Conservation (phyloP, 2,113 vertebrate genomes). For the Pitta sordida region DNA sequence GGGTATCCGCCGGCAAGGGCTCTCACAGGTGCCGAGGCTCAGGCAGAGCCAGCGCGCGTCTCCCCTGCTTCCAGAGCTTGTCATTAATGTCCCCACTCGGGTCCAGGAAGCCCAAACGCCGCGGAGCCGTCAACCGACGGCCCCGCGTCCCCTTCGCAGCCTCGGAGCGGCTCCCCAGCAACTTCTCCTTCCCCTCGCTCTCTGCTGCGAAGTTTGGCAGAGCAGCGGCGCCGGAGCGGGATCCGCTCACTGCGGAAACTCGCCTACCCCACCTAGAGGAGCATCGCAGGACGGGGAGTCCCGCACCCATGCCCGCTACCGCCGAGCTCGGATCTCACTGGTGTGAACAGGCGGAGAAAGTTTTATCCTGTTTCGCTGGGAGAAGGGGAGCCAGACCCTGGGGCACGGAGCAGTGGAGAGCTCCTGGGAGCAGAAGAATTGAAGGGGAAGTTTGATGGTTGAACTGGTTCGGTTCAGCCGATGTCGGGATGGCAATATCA, state of each 20-base stretch:
- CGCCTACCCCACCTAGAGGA: conserved; percentile 74
- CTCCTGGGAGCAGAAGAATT: not conserved
- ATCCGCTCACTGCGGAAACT: conserved; percentile 33
- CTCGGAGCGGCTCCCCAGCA: not conserved
- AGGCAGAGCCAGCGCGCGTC: not conserved
- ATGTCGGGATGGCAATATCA: not conserved
- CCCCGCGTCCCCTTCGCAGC: not conserved
- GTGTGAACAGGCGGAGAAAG: not conserved
- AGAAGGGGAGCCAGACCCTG: not conserved
- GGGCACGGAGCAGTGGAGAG: not conserved
- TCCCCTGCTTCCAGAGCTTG: not conserved
- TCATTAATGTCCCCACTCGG: not conserved
- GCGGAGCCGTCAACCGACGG: not conserved
- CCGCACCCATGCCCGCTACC: not conserved
- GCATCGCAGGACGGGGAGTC: not conserved
- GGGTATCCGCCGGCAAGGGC: not conserved
- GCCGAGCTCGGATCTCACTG: not conserved
- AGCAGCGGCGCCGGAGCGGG: not conserved
- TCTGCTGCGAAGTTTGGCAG: not conserved
- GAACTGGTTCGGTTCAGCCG: not conserved
- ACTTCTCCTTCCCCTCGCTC: not conserved
- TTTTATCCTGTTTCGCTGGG: not conserved
- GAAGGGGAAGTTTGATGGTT: not conserved
- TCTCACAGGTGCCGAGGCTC: conserved; percentile 12
- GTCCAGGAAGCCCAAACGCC: not conserved